phyloP scores from a whole-genome alignment of 2,113 vertebrate species.

The Coptodon bakossiorum region DNA sequence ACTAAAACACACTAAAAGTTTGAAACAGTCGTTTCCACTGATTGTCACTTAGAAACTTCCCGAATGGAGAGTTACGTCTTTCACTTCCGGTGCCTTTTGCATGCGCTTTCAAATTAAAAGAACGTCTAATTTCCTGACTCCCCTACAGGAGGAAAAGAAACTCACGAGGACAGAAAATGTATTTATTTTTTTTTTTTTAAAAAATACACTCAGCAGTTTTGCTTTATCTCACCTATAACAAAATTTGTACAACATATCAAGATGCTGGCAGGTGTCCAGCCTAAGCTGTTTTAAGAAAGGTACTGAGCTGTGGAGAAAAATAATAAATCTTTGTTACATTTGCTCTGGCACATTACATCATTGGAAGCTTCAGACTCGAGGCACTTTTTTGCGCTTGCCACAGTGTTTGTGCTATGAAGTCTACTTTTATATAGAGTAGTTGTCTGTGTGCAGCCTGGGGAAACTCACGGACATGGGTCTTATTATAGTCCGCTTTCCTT shows the following conservation, averaged over 20 bases:
- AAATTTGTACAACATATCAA: neutral
- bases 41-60: neutral
- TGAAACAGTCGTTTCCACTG: neutral
- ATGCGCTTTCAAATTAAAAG: neutral
- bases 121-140: neutral
- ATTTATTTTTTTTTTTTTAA: neutral
- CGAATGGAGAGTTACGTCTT: neutral
- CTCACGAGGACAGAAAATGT: rapidly evolving
- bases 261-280: neutral
- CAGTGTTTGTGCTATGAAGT: neutral
- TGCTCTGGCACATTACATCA: neutral
- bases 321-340: neutral
- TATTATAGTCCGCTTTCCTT: neutral
- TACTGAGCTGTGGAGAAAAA: neutral
- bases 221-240: neutral
- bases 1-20: neutral
- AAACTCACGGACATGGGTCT: rapidly evolving
- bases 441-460: neutral
- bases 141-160: neutral
- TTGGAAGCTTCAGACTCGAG: neutral
- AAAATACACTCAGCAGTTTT: neutral
- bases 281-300: neutral
- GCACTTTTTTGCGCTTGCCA: neutral
- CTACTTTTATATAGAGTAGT: neutral
- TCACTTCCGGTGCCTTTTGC: neutral